Base-by-base conservation (phyloP, 2,888 invertebrate species). In the Drosophila mettleri region DNA sequence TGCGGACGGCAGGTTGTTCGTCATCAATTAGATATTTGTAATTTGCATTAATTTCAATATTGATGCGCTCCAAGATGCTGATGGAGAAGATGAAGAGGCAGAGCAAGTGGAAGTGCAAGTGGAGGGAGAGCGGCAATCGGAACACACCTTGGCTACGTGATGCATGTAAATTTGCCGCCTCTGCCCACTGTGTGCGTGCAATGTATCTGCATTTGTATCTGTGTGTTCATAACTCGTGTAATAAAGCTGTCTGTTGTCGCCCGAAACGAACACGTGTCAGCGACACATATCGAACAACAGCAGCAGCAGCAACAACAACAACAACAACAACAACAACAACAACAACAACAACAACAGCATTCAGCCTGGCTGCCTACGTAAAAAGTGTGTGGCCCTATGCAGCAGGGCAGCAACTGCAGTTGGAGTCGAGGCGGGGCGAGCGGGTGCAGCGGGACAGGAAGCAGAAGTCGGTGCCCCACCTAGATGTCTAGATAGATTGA, bases 401-500 rank as follows among this genome's bases (percentile, higher is more conserved):
- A 24, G 36, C 29, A 46, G 46, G 46, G 46, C 46, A 18, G 46
- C 20, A 39, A 53, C 41, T 51, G 34, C 16, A 38, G 7, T 41
- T 45, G 34, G 10, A 51, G 16, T 16, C 16, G 27, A 8, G 34
- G 22, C 41, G 33, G 22, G 18, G 16, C 33, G 29, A n/a, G n/a
- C n/a, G n/a, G n/a, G n/a, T n/a, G 16, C 8, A 27, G 18, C 31
- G 31, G 24, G 36, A 16, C 16, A 38, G 45, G 12, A 45, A 45
- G 45, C 16, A 18, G 45, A 27, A 16, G 39, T 29, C 36, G 20
- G 41, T 38, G 80, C 73, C 83, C 76, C 76, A 82, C 86, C 86
- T 80, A 65, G 80, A 81, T 80, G 79, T 63, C 70, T 80, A 59
- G 84, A 80, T 80, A 82, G 79, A 82, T 82, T 80, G 84, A 64